A percentile compares a stretch with the other conserved stretches of the same genome.
Conservation (phyloP, 2,888 invertebrate genomes). For the Polyommatus iphigenia region DNA sequence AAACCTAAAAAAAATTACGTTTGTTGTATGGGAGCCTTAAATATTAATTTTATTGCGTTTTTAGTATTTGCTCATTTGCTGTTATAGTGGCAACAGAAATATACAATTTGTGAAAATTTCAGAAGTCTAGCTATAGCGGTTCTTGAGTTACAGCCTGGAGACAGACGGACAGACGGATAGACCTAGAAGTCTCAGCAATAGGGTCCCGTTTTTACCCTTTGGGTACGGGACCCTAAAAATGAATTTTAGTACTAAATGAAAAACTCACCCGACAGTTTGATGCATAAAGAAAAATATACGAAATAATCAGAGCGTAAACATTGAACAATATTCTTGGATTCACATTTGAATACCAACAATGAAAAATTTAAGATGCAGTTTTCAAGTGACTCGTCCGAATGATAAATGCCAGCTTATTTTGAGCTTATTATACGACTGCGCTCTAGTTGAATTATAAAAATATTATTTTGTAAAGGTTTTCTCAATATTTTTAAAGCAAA, state of each 20-base stretch:
- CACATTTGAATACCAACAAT: constrained; percentile 4
- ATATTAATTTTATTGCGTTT: too few species aligned
- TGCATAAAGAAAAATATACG: not conserved
- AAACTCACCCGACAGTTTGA: not conserved
- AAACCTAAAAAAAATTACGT: too few species aligned
- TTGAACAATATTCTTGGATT: constrained; percentile 4
- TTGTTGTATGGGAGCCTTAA: too few species aligned
- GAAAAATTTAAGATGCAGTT: constrained; percentile 7
- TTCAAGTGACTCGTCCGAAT: not conserved
- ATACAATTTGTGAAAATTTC: too few species aligned
- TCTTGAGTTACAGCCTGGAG: too few species aligned
- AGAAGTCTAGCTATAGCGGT: too few species aligned
- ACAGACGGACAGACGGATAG: too few species aligned
- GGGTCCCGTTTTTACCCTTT: too few species aligned
- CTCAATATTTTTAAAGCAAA: not conserved
- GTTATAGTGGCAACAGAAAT: too few species aligned
- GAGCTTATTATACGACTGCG: not conserved
- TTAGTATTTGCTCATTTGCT: too few species aligned
- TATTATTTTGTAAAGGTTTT: not conserved
- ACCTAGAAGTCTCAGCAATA: too few species aligned
- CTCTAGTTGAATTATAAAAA: not conserved
- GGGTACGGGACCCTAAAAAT: too few species aligned
- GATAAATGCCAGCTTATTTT: not conserved
- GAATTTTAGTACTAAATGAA: not conserved
- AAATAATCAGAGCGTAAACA: constrained; percentile 7